Evolutionary conservation across 2,888 invertebrate species (phyloP), one percentile per base, ranked within the genome.

Genomic region (Pogonocherus hispidulus): DNA sequence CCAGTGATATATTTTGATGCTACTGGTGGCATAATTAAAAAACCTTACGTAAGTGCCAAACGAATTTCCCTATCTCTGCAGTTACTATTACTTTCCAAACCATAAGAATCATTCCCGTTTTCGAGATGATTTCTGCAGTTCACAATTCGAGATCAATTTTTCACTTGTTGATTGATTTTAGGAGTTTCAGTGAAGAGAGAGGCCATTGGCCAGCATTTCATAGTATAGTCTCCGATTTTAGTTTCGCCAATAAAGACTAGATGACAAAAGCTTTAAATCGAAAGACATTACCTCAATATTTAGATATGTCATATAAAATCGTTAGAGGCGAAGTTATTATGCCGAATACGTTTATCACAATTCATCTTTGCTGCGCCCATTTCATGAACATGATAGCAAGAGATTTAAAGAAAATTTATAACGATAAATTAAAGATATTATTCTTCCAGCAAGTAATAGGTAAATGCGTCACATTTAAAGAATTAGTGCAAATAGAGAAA

Each of bases 141-240:
- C n/a, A 65, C n/a, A 59, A 54, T 46, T 14, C 65, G 0, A 69
- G 60, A 23, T 54, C 60, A 1, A 65, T 69, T 44, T 69, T 55
- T 27, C 54, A 63, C 32, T 27, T 60, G n/a, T 35, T 60, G 2
- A 23, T 49, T 20, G 60, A 60, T n/a, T 60, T 60, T 20, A 14
- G 60, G 19, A 49, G 18, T 2, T 60, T 60, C 19, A 49, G 60
- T 23, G 60, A 60, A 60, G 60, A 60, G 9, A 27, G 44, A 11
- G 23, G 35, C 11, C 46, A 60, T 3, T 51, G 49, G 60, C 47
- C 23, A 4, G 11, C 20, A 20, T 60, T 60, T 46, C 16, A 32
- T 60, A n/a, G n/a, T n/a, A n/a, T n/a, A n/a, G n/a, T n/a, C n/a
- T n/a, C n/a, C n/a, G n/a, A n/a, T n/a, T n/a, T 60, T 18, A 49